phyloP scores from a whole-genome alignment of 2,113 vertebrate species.

The Leptobrachium ailaonicum region DNA sequence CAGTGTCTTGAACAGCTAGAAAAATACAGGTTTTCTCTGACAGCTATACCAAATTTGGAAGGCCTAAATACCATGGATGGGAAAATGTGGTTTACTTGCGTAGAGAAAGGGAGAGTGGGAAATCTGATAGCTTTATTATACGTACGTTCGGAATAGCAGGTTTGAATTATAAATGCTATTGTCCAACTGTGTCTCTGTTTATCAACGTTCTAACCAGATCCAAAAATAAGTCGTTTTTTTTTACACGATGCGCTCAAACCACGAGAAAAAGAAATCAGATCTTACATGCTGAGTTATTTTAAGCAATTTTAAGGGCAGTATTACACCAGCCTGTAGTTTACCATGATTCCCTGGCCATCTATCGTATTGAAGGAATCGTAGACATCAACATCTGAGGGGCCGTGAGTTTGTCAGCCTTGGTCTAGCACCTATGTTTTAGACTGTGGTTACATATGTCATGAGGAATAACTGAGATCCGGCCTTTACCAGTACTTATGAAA shows the following conservation, averaged over 20 bases:
- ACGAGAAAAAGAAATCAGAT: slow-evolving; percentile 6
- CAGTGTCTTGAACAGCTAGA: neutral
- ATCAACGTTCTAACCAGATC: slow-evolving; percentile 31
- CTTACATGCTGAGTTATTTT: neutral
- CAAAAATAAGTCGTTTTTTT: slow-evolving; percentile 12
- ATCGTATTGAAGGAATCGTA: no score
- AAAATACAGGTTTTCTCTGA: slow-evolving; percentile 38
- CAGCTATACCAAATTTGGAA: slow-evolving; percentile 14
- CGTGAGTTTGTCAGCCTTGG: neutral
- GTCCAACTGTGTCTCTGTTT: slow-evolving; percentile 6
- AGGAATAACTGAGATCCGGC: no score
- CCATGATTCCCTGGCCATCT: no score
- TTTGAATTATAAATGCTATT: slow-evolving; percentile 36
- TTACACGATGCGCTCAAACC: neutral
- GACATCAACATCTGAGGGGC: no score
- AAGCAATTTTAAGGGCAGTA: neutral
- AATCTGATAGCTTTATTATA: slow-evolving; percentile 39
- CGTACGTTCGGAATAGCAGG: slow-evolving; percentile 23
- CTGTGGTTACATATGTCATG: no score
- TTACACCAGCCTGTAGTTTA: neutral
- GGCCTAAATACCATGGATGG: slow-evolving; percentile 29
- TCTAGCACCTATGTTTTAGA: neutral
- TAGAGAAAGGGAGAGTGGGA: slow-evolving; percentile 6
- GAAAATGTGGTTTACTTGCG: slow-evolving; percentile 34
- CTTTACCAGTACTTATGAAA: no score